Evolutionary conservation across 2,888 invertebrate genomes (phyloP).

Genomic region (Dolichopus griseipennis): DNA sequence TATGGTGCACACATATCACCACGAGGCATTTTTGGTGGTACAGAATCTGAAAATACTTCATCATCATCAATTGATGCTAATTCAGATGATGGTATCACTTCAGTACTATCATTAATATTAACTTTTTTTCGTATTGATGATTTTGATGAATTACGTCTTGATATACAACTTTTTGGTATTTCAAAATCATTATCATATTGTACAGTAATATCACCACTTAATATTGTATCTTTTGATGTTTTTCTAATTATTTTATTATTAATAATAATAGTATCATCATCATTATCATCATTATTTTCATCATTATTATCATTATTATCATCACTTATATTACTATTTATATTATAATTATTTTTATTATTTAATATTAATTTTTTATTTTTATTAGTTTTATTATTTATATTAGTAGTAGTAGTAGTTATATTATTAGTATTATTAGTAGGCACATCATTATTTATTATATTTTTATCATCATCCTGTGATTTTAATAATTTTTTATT

Average conservation of each 20-base stretch:
- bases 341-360: no score
- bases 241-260: not conserved
- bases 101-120: conserved; percentile 39
- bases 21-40: conserved; percentile 42
- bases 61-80: conserved; percentile 46
- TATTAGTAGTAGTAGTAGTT: no score
- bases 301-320: not conserved
- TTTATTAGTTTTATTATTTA: no score
- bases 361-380: no score
- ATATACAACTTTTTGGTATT: conserved; percentile 37
- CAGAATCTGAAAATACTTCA: conserved; percentile 53
- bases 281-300: not conserved
- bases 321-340: no score
- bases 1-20: conserved; percentile 48
- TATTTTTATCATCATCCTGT: no score
- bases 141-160: conserved; percentile 38
- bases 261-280: not conserved
- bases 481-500: no score
- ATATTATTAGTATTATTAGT: no score
- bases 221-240: not conserved
- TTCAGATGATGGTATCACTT: conserved; percentile 39
- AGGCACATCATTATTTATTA: no score
- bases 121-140: conserved; percentile 41
- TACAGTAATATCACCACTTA: conserved; percentile 12
- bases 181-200: conserved; percentile 16